Evolutionary conservation across 2,113 vertebrate species (phyloP), one percentile per base, ranked within the genome.

Genomic region (Ardeotis arabs): DNA sequence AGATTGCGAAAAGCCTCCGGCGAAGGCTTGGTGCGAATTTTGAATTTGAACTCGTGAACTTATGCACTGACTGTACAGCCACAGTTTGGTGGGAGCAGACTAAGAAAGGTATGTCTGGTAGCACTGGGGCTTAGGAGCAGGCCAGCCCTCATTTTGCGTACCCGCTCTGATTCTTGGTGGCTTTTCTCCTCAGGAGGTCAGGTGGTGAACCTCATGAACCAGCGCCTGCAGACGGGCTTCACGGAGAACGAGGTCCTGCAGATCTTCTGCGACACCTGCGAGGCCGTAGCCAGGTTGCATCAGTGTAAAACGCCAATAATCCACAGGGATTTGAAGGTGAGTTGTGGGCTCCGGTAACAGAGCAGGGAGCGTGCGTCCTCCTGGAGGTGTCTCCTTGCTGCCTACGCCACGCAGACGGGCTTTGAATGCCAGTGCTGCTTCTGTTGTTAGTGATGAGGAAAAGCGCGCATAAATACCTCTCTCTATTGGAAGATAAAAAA

Each of bases 121-220:
- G 29, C 23, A 3, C 4, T 35, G 39, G 22, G 37, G 16, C 24
- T 81, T 39, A 20, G 24, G 24, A 37, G 12, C 17, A 33, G 35
- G 13, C 28, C 45, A 12, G 52, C 37, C 25, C 39, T 89, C 5
- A 9, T 5, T 31, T 86, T 64, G 59, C 7, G 1, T 14, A 2
- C 64, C 81, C 53, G 84, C 55, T 9, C 37, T 91, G 27, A 75
- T n/a, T 13, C n/a, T 20, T 14, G 58, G 19, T 55, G 41, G 11
- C 15, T 28, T 66, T 12, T 41, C 29, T 55, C 31, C 92, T 39
- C 91, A 99, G 99, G 99, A 76, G 99, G 99, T 4, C 99, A 99
- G 92, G 99, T 99, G 66, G 99, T 99, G 68, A 99, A 99, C 96
- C 97, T 99, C 49, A 99, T 99, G 99, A 99, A 99, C 97, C 99